A percentile compares a stretch with the other conserved stretches of the same genome.
phyloP scores from a whole-genome alignment of 64 coral and sea anemone species.

The Dendrophyllia cribrosa region DNA sequence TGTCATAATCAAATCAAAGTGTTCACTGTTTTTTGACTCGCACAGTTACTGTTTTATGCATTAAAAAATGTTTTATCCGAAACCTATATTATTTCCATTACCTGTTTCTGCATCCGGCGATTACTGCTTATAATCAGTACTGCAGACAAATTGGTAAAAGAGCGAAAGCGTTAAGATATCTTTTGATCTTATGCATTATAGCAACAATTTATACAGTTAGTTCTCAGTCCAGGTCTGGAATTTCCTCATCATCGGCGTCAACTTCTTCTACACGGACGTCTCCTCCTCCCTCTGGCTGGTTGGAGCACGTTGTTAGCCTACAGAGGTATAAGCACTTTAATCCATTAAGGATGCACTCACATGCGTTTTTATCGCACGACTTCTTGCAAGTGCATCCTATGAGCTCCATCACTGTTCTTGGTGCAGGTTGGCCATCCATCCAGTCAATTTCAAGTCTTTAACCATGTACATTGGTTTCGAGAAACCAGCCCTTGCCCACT shows the following conservation, averaged over 20 bases:
- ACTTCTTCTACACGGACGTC: neutral
- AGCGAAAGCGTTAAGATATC: no score
- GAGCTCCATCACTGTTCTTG: slow-evolving; percentile 35
- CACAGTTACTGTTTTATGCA: no score
- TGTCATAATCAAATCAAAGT: no score
- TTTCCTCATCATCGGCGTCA: neutral
- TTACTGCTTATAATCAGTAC: no score
- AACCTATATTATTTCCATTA: no score
- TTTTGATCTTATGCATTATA: no score
- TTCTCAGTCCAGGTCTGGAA: neutral
- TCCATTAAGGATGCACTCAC: slow-evolving; percentile 33
- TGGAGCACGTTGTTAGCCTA: neutral
- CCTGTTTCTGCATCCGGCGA: no score
- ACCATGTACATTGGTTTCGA: neutral
- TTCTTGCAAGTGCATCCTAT: slow-evolving; percentile 24
- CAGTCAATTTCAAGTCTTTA: neutral
- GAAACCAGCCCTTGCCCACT: neutral
- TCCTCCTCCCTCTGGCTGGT: slow-evolving; percentile 14
- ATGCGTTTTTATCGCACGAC: slow-evolving; percentile 1
- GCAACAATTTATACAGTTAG: neutral
- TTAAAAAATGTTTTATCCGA: no score
- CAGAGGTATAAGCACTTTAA: neutral
- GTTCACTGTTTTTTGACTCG: no score
- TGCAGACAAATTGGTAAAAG: no score
- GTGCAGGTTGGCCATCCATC: neutral